These are phyloP conservation scores for Sceloporus tristichus DNA, from an alignment of 2,113 vertebrate species.

Conservation along the genomic window DNA sequence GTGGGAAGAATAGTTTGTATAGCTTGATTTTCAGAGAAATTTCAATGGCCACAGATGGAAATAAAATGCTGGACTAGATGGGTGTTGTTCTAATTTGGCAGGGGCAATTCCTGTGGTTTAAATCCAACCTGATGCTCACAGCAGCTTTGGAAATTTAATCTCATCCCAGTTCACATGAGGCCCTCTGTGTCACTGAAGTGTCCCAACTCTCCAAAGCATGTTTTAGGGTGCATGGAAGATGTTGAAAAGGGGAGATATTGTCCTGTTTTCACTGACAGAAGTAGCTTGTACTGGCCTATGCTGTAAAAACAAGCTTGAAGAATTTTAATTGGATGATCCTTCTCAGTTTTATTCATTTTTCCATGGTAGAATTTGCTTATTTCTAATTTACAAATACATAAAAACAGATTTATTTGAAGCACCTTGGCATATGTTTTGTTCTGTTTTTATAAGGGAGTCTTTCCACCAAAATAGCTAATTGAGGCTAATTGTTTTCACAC, in stretches of 20 bases:
- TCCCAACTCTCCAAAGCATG: too few species aligned
- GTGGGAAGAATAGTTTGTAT: too few species aligned
- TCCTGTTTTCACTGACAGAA: too few species aligned
- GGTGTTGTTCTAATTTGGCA: not conserved
- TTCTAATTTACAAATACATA: not conserved
- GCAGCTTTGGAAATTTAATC: too few species aligned
- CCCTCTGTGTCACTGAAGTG: too few species aligned
- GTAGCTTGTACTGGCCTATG: too few species aligned
- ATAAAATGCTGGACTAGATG: not conserved
- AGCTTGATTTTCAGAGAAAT: too few species aligned
- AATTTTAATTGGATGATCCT: not conserved
- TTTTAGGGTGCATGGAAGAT: too few species aligned
- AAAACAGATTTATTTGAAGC: not conserved
- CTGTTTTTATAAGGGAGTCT: not conserved
- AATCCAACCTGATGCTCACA: too few species aligned
- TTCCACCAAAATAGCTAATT: not conserved
- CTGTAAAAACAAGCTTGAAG: not conserved
- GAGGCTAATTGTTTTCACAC: not conserved
- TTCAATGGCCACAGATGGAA: not conserved
- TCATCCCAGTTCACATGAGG: too few species aligned
- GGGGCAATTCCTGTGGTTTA: not conserved
- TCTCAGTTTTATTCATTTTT: not conserved
- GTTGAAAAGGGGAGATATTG: too few species aligned
- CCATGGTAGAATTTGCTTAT: not conserved
- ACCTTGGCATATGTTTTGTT: not conserved